These are phyloP conservation scores for Corvus hawaiiensis DNA, from an alignment of 2,113 vertebrate genomes.

Conservation along the genomic window DNA sequence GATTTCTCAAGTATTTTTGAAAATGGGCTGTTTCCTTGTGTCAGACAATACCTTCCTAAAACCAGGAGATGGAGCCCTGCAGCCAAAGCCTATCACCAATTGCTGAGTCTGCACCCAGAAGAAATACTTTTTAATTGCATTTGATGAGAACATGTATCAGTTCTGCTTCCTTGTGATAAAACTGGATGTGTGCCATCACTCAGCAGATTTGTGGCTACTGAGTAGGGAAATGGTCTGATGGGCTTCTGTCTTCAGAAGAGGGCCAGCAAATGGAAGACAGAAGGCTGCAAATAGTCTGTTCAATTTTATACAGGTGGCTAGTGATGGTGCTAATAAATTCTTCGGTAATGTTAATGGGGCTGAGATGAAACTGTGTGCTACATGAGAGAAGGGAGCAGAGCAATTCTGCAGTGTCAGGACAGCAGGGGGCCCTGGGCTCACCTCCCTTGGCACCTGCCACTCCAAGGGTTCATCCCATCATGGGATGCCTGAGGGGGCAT, in stretches of 20 bases:
- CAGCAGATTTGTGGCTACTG: neutral
- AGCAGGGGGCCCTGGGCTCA: neutral
- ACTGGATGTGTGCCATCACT: neutral
- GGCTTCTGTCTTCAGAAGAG: neutral
- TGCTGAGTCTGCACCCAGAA: neutral
- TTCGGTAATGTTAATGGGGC: rapidly evolving
- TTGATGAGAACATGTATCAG: neutral
- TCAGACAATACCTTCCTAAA: neutral
- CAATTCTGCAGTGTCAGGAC: neutral
- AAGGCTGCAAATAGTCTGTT: neutral
- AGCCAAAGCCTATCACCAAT: neutral
- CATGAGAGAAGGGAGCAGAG: neutral
- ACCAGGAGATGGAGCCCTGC: conserved; percentile 57
- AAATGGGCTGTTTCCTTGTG: neutral
- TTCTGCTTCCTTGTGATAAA: neutral
- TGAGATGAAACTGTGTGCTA: neutral
- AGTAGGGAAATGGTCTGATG: neutral
- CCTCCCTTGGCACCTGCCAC: rapidly evolving
- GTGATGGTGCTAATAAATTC: neutral
- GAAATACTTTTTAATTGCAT: neutral
- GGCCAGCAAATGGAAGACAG: neutral
- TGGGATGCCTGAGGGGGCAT: neutral
- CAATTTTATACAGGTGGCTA: neutral
- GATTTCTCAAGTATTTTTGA: neutral
- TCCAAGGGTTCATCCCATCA: neutral